Percentiles rank a stretch among this genome's conserved stretches.
phyloP scores from a whole-genome alignment of 2,113 vertebrate species.

The Podarcis raffonei region DNA sequence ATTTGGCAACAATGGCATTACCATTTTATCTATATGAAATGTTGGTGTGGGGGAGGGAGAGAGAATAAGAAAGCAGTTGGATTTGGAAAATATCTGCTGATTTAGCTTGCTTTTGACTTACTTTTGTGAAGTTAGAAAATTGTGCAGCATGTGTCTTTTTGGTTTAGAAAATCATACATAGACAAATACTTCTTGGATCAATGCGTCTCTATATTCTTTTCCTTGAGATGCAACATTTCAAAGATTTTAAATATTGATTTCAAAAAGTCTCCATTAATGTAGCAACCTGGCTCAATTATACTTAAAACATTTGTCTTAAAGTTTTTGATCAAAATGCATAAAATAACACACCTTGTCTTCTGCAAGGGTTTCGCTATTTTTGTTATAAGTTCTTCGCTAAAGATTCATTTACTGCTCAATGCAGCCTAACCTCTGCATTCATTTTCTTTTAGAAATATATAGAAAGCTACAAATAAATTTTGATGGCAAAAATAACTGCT shows the following conservation, averaged over 20 bases:
- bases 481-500: constrained; percentile 36
- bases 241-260: background rate
- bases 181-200: background rate
- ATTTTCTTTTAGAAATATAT: background rate
- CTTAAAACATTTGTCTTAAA: background rate
- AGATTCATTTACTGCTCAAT: background rate
- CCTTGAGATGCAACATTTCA: background rate
- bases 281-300: background rate
- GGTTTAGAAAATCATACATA: background rate
- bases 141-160: constrained; percentile 1
- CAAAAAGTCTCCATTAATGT: background rate
- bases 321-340: constrained; percentile 13
- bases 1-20: background rate
- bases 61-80: too few species aligned
- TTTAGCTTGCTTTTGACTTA: too few species aligned
- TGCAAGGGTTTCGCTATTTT: background rate
- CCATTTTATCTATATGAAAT: background rate
- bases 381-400: constrained; percentile 30
- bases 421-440: constrained; percentile 11
- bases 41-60: too few species aligned
- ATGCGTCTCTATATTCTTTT: background rate
- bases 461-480: constrained; percentile 35
- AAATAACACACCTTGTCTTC: constrained; percentile 16
- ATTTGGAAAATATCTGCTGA: background rate
- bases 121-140: background rate